Percentiles rank a stretch among this genome's conserved stretches.
Conservation (phyloP, 2,888 invertebrate genomes). For the Caenorhabditis angaria region DNA sequence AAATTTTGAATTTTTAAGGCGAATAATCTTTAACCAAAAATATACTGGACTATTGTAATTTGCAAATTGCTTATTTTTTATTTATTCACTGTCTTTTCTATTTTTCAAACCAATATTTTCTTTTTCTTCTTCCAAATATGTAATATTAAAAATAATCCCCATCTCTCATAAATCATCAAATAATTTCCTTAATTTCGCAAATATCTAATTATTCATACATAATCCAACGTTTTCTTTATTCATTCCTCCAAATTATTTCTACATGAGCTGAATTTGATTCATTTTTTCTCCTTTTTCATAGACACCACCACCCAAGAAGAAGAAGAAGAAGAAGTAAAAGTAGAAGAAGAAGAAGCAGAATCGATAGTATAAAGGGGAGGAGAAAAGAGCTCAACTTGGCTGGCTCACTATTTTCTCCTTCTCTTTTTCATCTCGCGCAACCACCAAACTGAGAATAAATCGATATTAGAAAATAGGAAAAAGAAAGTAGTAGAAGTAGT, state of each 20-base stretch:
- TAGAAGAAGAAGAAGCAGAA: constrained; percentile 10
- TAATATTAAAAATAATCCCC: neutral
- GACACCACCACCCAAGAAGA: neutral
- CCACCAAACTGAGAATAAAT: neutral
- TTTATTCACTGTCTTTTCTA: no score
- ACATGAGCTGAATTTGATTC: constrained; percentile 42
- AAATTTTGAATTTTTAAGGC: no score
- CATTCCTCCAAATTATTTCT: constrained; percentile 3
- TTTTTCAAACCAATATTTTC: no score
- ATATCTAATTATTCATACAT: neutral
- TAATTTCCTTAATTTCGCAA: neutral
- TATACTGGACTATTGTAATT: no score
- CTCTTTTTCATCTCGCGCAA: constrained; percentile 18
- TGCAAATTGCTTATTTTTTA: no score
- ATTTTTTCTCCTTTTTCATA: neutral
- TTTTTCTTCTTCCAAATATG: no score
- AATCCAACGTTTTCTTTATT: neutral
- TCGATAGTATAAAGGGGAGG: constrained; percentile 8
- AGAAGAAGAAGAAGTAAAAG: constrained; percentile 1
- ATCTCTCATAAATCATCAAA: neutral
- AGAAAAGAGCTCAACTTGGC: constrained; percentile 39
- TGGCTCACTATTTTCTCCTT: no score
- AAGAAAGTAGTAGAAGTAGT: constrained; percentile 6
- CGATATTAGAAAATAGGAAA: constrained; percentile 7
- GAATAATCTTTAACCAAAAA: no score